phyloP scores from a whole-genome alignment of 2,113 vertebrate species.

The Stigmatopora nigra region DNA sequence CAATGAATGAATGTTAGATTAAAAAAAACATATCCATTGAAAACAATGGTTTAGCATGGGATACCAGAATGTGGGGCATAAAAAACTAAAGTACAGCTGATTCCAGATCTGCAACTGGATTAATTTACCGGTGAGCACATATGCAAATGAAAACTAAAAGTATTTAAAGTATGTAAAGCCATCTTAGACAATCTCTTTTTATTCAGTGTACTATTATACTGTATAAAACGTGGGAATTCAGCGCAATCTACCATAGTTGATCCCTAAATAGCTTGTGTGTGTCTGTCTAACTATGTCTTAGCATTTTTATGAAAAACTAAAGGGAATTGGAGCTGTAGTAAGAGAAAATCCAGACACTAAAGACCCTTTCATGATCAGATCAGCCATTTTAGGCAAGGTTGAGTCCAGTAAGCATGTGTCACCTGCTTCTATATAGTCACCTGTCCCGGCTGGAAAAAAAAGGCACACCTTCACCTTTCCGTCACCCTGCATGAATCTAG shows the following conservation, averaged over 20 bases:
- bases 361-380: neutral
- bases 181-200: conserved; percentile 50
- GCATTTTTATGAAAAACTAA: conserved; percentile 44
- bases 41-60: neutral
- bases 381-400: conserved; percentile 14
- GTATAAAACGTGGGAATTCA: conserved; percentile 53
- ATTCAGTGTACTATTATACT: conserved; percentile 49
- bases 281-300: conserved; percentile 52
- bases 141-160: conserved; percentile 43
- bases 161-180: conserved; percentile 48
- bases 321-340: conserved; percentile 35
- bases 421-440: conserved; percentile 52
- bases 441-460: conserved; percentile 71
- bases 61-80: neutral
- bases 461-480: conserved; percentile 77
- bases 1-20: too few species aligned
- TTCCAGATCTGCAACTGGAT: neutral
- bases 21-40: neutral
- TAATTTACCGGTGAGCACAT: conserved; percentile 7
- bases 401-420: conserved; percentile 66
- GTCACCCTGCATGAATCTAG: conserved; percentile 25
- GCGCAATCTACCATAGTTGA: conserved; percentile 43
- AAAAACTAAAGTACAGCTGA: neutral
- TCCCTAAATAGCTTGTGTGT: conserved; percentile 49
- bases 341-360: conserved; percentile 16